Evolutionary conservation across 1,140 invertebrate species (phyloP).

Genomic region (Tenebrio molitor): DNA sequence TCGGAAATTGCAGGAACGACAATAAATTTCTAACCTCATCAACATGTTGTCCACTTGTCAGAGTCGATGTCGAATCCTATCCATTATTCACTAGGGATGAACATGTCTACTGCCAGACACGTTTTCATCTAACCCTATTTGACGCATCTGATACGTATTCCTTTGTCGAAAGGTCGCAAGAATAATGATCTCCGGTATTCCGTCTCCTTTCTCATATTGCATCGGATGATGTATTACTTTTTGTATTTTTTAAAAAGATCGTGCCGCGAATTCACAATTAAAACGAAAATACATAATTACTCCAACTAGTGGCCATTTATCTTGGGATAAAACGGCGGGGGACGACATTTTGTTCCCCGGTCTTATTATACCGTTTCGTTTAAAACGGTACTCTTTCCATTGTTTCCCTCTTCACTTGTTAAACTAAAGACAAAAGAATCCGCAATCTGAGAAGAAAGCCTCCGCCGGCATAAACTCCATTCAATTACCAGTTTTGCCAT

Average conservation of each 20-base stretch:
- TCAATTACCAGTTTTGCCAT: constrained; percentile 11
- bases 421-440: constrained; percentile 14
- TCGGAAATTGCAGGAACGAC: not conserved
- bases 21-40: constrained; percentile 52
- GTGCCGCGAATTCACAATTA: constrained; percentile 48
- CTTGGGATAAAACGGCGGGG: constrained; percentile 7
- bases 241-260: constrained; percentile 40
- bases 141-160: constrained; percentile 57
- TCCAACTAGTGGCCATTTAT: constrained; percentile 22
- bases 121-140: constrained; percentile 56
- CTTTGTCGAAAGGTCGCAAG: constrained; percentile 55
- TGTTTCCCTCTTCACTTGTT: not conserved
- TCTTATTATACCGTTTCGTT: constrained; percentile 25
- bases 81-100: constrained; percentile 60
- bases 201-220: constrained; percentile 50
- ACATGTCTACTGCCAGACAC: constrained; percentile 54
- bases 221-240: constrained; percentile 54
- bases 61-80: constrained; percentile 52
- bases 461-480: not conserved
- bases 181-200: constrained; percentile 54
- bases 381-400: constrained; percentile 4
- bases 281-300: constrained; percentile 30
- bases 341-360: not conserved
- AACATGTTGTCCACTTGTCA: constrained; percentile 56
- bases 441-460: not conserved